Conservation (phyloP, 23 tunicate genomes). For the Phallusia fumigata region DNA sequence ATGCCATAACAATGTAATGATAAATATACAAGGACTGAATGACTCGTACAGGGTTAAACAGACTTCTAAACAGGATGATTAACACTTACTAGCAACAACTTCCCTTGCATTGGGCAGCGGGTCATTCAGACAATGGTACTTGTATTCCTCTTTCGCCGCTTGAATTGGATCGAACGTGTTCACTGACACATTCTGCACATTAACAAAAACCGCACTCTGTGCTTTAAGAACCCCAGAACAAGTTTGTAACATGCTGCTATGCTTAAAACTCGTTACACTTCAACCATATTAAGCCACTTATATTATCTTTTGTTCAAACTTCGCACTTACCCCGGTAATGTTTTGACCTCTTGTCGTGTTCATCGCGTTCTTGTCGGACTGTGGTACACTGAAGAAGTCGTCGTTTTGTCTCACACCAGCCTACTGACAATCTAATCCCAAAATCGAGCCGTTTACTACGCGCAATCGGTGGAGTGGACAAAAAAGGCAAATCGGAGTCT, state of each 20-base stretch:
- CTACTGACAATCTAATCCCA: too few relatives aligned
- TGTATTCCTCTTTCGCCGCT: slow-evolving; percentile 19
- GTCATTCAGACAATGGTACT: slow-evolving; percentile 14
- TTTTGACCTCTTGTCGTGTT: neutral
- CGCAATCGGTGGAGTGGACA: too few relatives aligned
- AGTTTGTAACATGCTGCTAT: too few relatives aligned
- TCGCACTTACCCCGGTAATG: neutral
- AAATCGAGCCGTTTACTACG: too few relatives aligned
- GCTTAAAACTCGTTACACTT: too few relatives aligned
- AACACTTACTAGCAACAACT: slow-evolving; percentile 24
- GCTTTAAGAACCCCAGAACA: neutral
- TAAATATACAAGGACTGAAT: too few relatives aligned
- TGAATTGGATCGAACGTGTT: slow-evolving; percentile 1
- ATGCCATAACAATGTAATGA: too few relatives aligned
- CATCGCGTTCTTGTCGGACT: neutral
- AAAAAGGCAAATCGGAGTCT: too few relatives aligned
- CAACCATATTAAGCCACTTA: too few relatives aligned
- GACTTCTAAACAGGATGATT: neutral
- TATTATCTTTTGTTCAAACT: neutral
- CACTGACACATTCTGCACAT: neutral
- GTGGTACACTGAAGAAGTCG: too few relatives aligned
- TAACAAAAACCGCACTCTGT: neutral
- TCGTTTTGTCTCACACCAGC: too few relatives aligned
- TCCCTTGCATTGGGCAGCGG: slow-evolving; percentile 32
- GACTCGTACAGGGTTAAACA: too few relatives aligned